Evolutionary conservation across 2,113 vertebrate genomes (phyloP).

Genomic region (Pangasianodon hypophthalmus): DNA sequence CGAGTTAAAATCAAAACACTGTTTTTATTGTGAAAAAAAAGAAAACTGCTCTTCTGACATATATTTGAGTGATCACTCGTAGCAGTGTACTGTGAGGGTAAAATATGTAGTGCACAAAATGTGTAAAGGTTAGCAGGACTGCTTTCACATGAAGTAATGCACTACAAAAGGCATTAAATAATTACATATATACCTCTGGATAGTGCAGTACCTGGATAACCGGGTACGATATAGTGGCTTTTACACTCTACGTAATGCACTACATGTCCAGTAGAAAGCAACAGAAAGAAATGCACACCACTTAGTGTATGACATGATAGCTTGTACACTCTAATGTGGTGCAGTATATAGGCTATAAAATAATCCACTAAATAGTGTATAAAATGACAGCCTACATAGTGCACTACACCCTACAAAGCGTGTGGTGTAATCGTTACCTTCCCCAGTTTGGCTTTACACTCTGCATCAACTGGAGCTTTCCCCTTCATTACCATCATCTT

Average conservation of each 20-base stretch:
- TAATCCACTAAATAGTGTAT: not conserved
- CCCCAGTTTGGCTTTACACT: conserved; percentile 81
- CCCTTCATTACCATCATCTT: conserved; percentile 85
- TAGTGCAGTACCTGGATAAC: too few relatives aligned
- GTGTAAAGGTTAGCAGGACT: not conserved
- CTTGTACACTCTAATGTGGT: not conserved
- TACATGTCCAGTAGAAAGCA: too few relatives aligned
- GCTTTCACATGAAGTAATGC: not conserved
- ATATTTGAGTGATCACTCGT: too few relatives aligned
- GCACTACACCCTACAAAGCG: not conserved
- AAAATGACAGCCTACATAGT: not conserved
- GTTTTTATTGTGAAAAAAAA: not conserved
- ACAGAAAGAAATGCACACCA: not conserved
- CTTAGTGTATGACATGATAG: not conserved
- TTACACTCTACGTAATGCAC: not conserved
- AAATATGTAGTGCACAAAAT: not conserved
- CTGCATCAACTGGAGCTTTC: conserved; percentile 83
- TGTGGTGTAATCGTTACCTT: conserved; percentile 70
- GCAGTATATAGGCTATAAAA: not conserved
- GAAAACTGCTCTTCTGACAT: not conserved
- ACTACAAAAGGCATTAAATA: not conserved
- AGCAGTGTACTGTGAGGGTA: not conserved
- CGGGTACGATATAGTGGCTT: too few relatives aligned
- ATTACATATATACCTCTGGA: not conserved
- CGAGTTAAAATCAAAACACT: not conserved